Base-by-base conservation (phyloP, 2,797 vertebrate species). In the Rhodeus uyekii region DNA sequence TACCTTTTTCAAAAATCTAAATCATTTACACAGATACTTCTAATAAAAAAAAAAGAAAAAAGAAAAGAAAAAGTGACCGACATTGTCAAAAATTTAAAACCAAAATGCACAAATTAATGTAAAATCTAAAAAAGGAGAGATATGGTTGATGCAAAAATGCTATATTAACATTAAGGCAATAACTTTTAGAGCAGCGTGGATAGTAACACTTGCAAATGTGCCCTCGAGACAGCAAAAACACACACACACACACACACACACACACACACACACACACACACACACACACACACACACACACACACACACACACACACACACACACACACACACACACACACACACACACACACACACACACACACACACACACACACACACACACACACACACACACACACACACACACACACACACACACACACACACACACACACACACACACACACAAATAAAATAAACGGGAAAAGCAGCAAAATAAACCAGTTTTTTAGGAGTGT, bases 121-220 rank as follows among this genome's bases (percentile, higher is more conserved):
- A n/a, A 73, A 72, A 81, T 63, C 32, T 29, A 55, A 38, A 44
- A 64, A 58, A 16, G n/a, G 3, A 19, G 13, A 36, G 67, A 80
- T 71, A 18, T 34, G 27, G 9, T 58, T 34, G 61, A 68, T 69
- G 50, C 9, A 60, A 36, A 61, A 48, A 13, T 44, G 12, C n/a
- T n/a, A n/a, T 76, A 73, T 29, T 73, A 74, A 74, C 34, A 64
- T 81, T 81, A 81, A 81, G 69, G 69, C 79, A 73, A 64, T 63
- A 32, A 16, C 19, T 76, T 76, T 81, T 12, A 72, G 58, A 81
- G 69, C 58, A 81, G 69, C 69, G 29, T 50, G 44, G 50, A 60
- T 55, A 60, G 50, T 34, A n/a, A 58, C 19, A 34, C 60, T 32
- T 29, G 18, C 64, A 44, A 69, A 71, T 60, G 24, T 58, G 64